A percentile compares a stretch with the other conserved stretches of the same genome.
phyloP scores from a whole-genome alignment of 2,888 invertebrate species.

The Heterodera filipjevi region DNA sequence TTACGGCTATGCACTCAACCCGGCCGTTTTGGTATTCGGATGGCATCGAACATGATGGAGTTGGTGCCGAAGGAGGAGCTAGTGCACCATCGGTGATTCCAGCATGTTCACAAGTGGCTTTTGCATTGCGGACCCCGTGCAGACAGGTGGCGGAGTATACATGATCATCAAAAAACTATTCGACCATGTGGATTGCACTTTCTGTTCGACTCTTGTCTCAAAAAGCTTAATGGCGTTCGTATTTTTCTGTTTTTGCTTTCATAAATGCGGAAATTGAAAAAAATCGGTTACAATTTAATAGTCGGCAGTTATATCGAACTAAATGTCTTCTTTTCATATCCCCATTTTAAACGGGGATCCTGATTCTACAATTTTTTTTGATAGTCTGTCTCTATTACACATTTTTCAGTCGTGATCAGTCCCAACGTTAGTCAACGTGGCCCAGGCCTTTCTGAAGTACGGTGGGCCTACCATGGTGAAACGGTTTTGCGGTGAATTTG shows the following conservation, averaged over 20 bases:
- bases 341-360: no score
- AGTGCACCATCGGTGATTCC: conserved; percentile 10
- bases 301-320: no score
- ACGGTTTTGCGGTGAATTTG: conserved; percentile 22
- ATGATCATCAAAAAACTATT: conserved; percentile 24
- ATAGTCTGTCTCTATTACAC: neutral
- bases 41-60: neutral
- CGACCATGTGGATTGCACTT: conserved; percentile 36
- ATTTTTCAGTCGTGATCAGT: conserved; percentile 21
- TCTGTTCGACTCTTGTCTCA: conserved; percentile 37
- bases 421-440: conserved; percentile 32
- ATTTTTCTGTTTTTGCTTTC: no score
- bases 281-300: no score
- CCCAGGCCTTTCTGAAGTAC: conserved; percentile 42
- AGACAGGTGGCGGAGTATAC: conserved; percentile 64
- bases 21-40: conserved; percentile 27
- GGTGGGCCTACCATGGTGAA: conserved; percentile 26
- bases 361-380: neutral
- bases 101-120: conserved; percentile 71
- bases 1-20: conserved; percentile 28
- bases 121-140: conserved; percentile 96
- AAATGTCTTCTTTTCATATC: no score
- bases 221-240: neutral
- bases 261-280: neutral
- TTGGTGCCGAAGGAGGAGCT: conserved; percentile 12